phyloP scores from a whole-genome alignment of 2,888 invertebrate species.

The Augochlorella aurata region DNA sequence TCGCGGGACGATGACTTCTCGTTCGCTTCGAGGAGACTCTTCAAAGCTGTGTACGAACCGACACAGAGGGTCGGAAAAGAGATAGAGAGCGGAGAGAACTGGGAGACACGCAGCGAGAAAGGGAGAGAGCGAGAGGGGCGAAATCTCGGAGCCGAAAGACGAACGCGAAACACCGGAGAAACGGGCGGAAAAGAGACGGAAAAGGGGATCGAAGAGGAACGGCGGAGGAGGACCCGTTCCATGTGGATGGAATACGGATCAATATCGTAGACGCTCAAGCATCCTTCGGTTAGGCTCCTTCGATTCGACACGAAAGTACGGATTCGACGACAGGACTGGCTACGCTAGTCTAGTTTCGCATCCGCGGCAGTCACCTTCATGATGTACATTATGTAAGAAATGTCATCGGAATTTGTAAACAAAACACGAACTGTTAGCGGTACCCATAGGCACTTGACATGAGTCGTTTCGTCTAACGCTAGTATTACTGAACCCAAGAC shows the following conservation, averaged over 20 bases:
- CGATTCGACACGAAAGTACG: conserved; percentile 60
- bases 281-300: conserved; percentile 69
- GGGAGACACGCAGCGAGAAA: too few species aligned
- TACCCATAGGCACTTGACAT: too few species aligned
- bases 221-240: conserved; percentile 64
- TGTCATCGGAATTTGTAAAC: too few species aligned
- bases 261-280: conserved; percentile 73
- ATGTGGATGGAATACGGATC: conserved; percentile 75
- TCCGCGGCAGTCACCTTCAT: not conserved
- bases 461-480: too few species aligned
- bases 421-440: too few species aligned
- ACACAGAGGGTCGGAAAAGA: not conserved
- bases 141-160: conserved; percentile 10
- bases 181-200: conserved; percentile 23
- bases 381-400: not conserved
- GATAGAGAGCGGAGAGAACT: not conserved
- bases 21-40: conserved; percentile 6
- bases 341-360: not conserved
- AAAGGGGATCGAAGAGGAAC: conserved; percentile 52
- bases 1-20: conserved; percentile 6
- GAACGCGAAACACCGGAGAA: conserved; percentile 25
- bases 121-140: not conserved
- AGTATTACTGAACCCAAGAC: too few species aligned
- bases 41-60: not conserved
- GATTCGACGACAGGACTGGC: conserved; percentile 2